Percentiles rank a stretch among this genome's conserved stretches.
Evolutionary conservation across 2,797 vertebrate species (phyloP).

Genomic region (Sebastes minor): DNA sequence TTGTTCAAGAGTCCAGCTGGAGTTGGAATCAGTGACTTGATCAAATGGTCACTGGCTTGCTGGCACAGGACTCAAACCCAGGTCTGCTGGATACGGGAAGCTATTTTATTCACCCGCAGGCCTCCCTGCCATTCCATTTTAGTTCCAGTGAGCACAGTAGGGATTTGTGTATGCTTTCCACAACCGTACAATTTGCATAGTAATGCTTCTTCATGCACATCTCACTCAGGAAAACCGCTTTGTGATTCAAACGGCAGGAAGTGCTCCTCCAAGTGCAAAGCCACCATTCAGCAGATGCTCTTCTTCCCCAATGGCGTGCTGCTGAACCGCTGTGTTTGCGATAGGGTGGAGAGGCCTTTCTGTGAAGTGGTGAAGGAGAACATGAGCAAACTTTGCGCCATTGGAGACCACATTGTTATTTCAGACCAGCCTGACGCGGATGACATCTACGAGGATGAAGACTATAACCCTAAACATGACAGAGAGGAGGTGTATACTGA

Average conservation of each 20-base stretch:
- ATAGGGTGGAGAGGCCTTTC: constrained; percentile 85
- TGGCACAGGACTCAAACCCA: constrained; percentile 4
- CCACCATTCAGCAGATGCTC: constrained; percentile 84
- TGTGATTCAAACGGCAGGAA: constrained; percentile 76
- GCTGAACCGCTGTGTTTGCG: constrained; percentile 84
- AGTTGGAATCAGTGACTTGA: constrained; percentile 3
- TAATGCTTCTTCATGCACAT: constrained; percentile 3
- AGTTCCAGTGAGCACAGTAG: constrained; percentile 25
- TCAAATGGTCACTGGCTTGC: background rate
- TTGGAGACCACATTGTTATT: constrained; percentile 68
- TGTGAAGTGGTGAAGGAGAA: constrained; percentile 87
- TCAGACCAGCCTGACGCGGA: constrained; percentile 73
- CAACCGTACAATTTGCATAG: constrained; percentile 17
- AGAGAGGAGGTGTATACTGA: constrained; percentile 53
- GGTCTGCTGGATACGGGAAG: constrained; percentile 19
- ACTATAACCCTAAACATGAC: constrained; percentile 71
- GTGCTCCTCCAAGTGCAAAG: constrained; percentile 80
- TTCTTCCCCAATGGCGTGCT: constrained; percentile 78
- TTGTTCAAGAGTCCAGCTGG: background rate
- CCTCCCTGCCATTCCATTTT: background rate
- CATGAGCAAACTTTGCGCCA: constrained; percentile 83
- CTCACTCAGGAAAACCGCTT: constrained; percentile 35
- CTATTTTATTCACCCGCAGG: background rate
- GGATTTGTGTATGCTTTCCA: constrained; percentile 22
- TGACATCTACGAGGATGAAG: constrained; percentile 79